These are phyloP conservation scores for Pristionchus fissidentatus DNA, from an alignment of 2,888 invertebrate species.

Conservation along the genomic window DNA sequence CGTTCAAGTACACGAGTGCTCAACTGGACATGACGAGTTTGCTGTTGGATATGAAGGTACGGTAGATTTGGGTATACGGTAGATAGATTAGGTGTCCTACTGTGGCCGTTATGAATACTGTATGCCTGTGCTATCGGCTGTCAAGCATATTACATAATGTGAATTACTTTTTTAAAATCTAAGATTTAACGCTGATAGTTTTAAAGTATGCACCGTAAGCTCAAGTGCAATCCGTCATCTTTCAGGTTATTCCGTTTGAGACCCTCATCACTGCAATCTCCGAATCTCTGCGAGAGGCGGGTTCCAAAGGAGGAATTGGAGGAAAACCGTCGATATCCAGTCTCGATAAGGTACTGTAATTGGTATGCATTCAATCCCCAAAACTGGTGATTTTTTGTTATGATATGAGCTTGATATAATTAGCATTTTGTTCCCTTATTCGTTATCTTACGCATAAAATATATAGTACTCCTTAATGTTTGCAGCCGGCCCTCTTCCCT, in stretches of 20 bases:
- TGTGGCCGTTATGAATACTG: no score
- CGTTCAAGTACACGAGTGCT: constrained; percentile 72
- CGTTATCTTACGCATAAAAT: background rate
- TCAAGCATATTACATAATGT: background rate
- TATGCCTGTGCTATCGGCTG: background rate
- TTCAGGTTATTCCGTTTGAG: constrained; percentile 84
- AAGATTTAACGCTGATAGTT: background rate
- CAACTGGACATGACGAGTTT: constrained; percentile 86
- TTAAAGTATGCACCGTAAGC: constrained; percentile 8
- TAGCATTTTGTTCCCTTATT: background rate
- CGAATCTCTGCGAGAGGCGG: constrained; percentile 86
- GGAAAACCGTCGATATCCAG: background rate
- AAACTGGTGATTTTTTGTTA: no score
- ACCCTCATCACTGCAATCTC: constrained; percentile 87
- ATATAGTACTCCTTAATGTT: background rate
- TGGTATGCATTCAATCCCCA: no score
- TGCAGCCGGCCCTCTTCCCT: constrained; percentile 70
- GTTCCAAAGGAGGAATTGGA: constrained; percentile 60
- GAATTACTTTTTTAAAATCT: background rate
- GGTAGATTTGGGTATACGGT: constrained; percentile 9
- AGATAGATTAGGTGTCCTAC: background rate
- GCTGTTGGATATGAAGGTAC: constrained; percentile 84
- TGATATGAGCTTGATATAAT: background rate
- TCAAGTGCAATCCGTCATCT: background rate
- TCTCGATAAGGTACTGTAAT: constrained; percentile 45